Evolutionary conservation across 1,140 invertebrate species (phyloP), one percentile per base, ranked within the genome.

Genomic region (Drosophila bocki): DNA sequence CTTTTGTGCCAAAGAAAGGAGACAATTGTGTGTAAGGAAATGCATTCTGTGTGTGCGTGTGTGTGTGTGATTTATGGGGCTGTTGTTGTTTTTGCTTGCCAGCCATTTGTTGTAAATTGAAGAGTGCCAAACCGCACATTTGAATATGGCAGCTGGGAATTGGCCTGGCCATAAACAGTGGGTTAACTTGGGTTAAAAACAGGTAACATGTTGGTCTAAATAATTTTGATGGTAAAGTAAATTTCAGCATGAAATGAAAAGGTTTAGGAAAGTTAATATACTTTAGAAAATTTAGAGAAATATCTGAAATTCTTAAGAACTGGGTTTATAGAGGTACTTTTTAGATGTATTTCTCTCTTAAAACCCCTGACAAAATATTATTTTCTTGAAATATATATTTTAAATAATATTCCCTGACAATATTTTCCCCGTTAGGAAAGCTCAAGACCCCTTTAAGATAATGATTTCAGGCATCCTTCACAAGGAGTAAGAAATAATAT

Each of bases 11-110:
- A 75, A 81, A 88, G 84, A 88, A 88, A 88, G 78, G 84, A 90
- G 85, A 88, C 84, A 88, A 88, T 88, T 88, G 84, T 81, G 84
- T 90, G 85, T 90, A 88, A 88, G 85, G 88, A 85, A 90, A 83
- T 90, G 85, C 85, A 84, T 80, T 74, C 13, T 61, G 33, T 61
- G 29, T 65, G 53, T 26, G 32, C 33, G 26, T 51, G 44, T 63
- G 47, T 70, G 42, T 78, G 68, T 76, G 54, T 83, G 81, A 88
- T 88, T 85, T 88, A 88, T 88, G 78, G 68, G 74, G 37, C 19
- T 72, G 70, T 48, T 71, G 67, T 26, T 70, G 62, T 37, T 53
- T 35, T 53, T 63, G 64, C 45, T 37, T 50, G 26, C 47, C 53
- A 64, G 59, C 80, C 77, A 87, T 87, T 87, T 88, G 85, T 82